Percentiles rank a stretch among this genome's conserved stretches.
Conservation (phyloP, 53 echinoderm and acorn worm species). For the Hippasteria phrygiana region DNA sequence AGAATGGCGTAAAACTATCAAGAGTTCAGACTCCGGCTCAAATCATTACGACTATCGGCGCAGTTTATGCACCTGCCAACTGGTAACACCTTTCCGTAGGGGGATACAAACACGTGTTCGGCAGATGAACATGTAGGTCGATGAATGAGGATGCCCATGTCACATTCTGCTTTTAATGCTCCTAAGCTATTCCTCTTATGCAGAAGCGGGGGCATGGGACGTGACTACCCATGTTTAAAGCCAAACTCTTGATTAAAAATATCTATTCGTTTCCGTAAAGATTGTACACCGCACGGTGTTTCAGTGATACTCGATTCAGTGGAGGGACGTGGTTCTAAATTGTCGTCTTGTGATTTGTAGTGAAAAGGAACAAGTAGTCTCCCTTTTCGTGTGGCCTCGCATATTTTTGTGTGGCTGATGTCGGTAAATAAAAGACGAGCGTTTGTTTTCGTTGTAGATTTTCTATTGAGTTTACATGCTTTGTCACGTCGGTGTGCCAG, state of each 20-base stretch:
- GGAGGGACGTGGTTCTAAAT: too few relatives aligned
- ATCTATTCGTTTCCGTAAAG: background rate
- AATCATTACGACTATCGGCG: background rate
- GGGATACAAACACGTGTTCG: background rate
- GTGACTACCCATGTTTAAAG: background rate
- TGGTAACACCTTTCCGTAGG: background rate
- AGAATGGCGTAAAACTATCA: too few relatives aligned
- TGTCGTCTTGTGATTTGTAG: background rate
- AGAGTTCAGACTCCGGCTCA: background rate
- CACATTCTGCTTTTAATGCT: background rate
- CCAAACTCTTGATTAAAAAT: slow-evolving; percentile 4
- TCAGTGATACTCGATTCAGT: too few relatives aligned
- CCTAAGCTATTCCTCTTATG: background rate
- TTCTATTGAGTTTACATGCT: background rate
- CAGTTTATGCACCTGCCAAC: background rate
- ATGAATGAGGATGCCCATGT: background rate
- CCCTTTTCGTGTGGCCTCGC: background rate
- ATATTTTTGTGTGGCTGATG: background rate
- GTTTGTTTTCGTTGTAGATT: background rate
- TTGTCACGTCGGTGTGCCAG: background rate
- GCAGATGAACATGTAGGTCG: background rate
- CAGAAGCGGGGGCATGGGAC: background rate
- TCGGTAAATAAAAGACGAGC: background rate
- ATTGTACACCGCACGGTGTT: too few relatives aligned
- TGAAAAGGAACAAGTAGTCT: background rate